Base-by-base conservation (phyloP, 1,140 invertebrate species). In the Nasonia longicornis region DNA sequence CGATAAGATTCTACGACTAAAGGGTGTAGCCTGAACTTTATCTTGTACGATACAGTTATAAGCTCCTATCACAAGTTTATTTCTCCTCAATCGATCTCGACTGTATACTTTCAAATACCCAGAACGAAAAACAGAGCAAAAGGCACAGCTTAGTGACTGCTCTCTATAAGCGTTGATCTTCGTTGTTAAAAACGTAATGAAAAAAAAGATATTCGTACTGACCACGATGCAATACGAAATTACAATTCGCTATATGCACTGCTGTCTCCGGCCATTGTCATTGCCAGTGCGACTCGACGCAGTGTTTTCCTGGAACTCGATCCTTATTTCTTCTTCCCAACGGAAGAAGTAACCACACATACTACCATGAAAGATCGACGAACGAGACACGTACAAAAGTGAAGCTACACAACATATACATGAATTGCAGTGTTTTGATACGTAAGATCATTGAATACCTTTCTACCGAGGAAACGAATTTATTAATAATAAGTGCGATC, bases 201-300 rank as follows among this genome's bases (percentile, higher is more conserved):
- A 29, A 22, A 26, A 26, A 66, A 66, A 2, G 16, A 84, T 31
- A 84, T 83, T 79, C 79, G 81, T 84, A 85, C 84, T 86, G 84
- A 82, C 83, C 73, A 52, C 31, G 82, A 85, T 67, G 75, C 80
- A 81, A 86, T 73, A 38, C 82, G 79, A 76, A 81, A 26, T 86
- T 7, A 42, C 75, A 26, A 67, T 83, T 80, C 26, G 48, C 79
- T 83, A 76, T 86, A 83, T 79, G 78, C 82, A 79, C 78, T 78
- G 64, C 86, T 85, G 83, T 81, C 83, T 84, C 71, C 29, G 38
- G 22, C 58, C 31, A 81, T 80, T 4, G 71, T 64, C 79, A 69
- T 75, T 74, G 81, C 73, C 71, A 52, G 2, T 67, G 42, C 22
- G 2, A 67, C 8, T 45, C 16, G 48, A 71, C 11, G 1, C 2